Evolutionary conservation across 2,888 invertebrate species (phyloP).

Genomic region (Synergus gifuensis): DNA sequence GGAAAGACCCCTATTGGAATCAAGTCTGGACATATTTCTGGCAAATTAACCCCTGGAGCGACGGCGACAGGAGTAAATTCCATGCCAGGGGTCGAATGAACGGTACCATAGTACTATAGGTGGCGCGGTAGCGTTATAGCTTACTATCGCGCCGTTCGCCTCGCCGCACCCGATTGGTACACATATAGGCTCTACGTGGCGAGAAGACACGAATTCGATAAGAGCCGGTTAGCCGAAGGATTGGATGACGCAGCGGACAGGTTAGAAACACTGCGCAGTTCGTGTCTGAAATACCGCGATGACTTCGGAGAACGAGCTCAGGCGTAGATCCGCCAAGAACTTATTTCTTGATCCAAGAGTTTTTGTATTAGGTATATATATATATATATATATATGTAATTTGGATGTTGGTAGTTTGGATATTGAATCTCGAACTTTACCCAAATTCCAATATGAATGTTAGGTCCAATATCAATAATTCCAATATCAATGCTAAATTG

Average conservation of each 20-base stretch:
- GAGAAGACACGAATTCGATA: conserved; percentile 67
- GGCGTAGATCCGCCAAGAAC: background rate
- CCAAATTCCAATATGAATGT: too few species aligned
- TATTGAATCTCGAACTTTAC: too few species aligned
- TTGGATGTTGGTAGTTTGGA: too few species aligned
- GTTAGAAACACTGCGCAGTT: conserved; percentile 56
- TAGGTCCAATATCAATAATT: too few species aligned
- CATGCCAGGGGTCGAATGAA: conserved; percentile 40
- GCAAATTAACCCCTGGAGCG: conserved; percentile 59
- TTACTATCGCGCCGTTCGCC: conserved; percentile 36
- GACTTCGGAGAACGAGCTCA: conserved; percentile 17
- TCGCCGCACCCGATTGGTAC: conserved; percentile 41
- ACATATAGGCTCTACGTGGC: conserved; percentile 47
- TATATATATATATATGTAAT: too few species aligned
- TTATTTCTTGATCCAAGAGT: background rate
- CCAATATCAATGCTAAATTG: too few species aligned
- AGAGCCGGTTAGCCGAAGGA: conserved; percentile 60
- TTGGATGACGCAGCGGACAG: conserved; percentile 60
- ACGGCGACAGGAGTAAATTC: conserved; percentile 32
- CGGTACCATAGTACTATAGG: conserved; percentile 42
- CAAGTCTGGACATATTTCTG: conserved; percentile 60
- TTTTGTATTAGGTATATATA: background rate
- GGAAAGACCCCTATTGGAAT: conserved; percentile 39
- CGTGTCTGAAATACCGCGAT: conserved; percentile 47
- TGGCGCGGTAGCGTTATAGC: conserved; percentile 42